Base-by-base conservation (phyloP, 2,888 invertebrate genomes). In the Muscina levida region DNA sequence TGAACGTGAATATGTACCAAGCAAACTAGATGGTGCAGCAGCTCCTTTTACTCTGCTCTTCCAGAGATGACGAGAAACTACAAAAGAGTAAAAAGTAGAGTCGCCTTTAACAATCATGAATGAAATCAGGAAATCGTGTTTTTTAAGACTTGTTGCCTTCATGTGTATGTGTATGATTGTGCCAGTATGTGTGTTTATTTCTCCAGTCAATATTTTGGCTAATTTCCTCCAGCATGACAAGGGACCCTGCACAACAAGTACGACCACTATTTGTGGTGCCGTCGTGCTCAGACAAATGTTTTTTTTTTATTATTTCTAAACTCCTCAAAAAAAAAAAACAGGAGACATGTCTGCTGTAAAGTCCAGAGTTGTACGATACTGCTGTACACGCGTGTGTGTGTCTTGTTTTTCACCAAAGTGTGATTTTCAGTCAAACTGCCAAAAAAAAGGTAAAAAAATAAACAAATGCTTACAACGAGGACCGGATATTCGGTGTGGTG, bases 61-160 rank as follows among this genome's bases (percentile, higher is more conserved):
- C 8, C 26, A 59, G 65, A 70, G 70, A 46, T 11, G 62, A 17
- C 37, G 39, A 51, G 31, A 15, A 51, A 53, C 62, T 15, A 22
- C 37, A 24, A 56, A 37, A 26, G 13, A 51, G 13, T 65, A 24
- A 53, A n/a, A 13, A 46, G 42, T 31, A 62, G 51, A 17, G 62
- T 48, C 68, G 48, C 15, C n/a, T n/a, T 81, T 77, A 65, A 68
- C 72, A 78, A 81, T 81, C 81, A 83, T 83, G 83, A 83, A 83
- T 83, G 83, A 83, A 83, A 82, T 82, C 82, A 77, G 82, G 79
- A 82, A 81, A 79, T 82, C 76, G 76, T 82, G 73, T 82, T 82
- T 73, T 71, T 31, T 31, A 31, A 31, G 31, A 31, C 31, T 31
- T n/a, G n/a, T n/a, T n/a, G n/a, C n/a, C n/a, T n/a, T 31, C 8